These are phyloP conservation scores for Leucosticte australis DNA, from an alignment of 2,113 vertebrate genomes.

Conservation along the genomic window DNA sequence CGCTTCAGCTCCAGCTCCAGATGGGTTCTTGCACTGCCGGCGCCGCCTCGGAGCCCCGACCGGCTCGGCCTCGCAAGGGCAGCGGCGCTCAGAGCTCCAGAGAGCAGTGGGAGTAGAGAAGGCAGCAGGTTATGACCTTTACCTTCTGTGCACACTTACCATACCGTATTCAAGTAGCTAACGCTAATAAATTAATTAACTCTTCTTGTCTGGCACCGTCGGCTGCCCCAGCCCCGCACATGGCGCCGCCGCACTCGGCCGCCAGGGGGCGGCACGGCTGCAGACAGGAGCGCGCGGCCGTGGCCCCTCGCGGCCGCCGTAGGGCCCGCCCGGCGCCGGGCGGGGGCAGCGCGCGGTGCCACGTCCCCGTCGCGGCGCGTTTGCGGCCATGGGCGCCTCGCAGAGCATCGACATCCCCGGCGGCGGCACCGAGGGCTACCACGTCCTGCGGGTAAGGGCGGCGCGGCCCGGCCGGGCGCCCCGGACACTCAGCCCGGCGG, in stretches of 20 bases:
- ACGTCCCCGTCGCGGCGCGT: background rate
- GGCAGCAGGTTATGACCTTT: background rate
- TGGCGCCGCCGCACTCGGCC: background rate
- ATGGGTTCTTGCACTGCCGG: background rate
- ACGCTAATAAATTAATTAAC: accelerated
- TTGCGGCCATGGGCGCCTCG: background rate
- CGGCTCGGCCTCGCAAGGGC: background rate
- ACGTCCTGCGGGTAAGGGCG: background rate
- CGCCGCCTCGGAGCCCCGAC: background rate
- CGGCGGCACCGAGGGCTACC: background rate
- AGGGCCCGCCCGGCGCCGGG: background rate
- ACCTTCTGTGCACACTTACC: no score
- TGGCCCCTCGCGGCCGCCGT: background rate
- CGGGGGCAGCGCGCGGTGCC: background rate
- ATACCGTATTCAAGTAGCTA: accelerated
- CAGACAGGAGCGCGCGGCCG: accelerated
- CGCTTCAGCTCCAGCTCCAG: accelerated
- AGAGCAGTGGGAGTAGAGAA: background rate
- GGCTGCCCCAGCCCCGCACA: accelerated
- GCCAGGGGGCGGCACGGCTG: background rate
- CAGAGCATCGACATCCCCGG: background rate
- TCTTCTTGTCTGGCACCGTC: accelerated
- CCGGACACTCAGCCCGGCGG: background rate
- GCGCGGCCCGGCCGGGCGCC: background rate
- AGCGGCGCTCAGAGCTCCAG: background rate